phyloP scores from a whole-genome alignment of 2,113 vertebrate species.

The Neolamprologus fasciatus region DNA sequence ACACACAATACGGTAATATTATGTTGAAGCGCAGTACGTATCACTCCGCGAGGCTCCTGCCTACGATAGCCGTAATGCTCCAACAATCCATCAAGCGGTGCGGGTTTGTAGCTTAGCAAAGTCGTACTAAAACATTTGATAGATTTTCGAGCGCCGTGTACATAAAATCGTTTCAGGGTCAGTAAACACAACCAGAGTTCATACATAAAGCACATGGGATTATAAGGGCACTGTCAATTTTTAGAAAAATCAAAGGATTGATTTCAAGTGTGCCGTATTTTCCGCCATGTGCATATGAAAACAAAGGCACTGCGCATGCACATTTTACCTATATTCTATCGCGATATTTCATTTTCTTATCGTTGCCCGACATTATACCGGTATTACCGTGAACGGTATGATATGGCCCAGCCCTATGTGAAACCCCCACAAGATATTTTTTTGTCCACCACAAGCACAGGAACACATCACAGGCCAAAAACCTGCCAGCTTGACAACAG shows the following conservation, averaged over 20 bases:
- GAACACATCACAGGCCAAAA: background rate
- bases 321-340: background rate
- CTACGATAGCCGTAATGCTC: fast-evolving
- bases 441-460: background rate
- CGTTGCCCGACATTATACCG: fast-evolving
- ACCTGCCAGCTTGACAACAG: background rate
- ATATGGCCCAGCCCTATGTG: background rate
- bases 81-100: fast-evolving
- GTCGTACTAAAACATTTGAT: background rate
- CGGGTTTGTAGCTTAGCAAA: fast-evolving
- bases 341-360: background rate
- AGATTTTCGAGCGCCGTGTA: fast-evolving
- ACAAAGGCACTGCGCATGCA: background rate
- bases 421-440: background rate
- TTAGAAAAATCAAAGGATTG: background rate
- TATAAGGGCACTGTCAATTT: background rate
- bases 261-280: fast-evolving
- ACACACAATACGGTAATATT: fast-evolving
- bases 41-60: fast-evolving
- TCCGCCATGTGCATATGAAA: fast-evolving
- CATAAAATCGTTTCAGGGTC: fast-evolving
- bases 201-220: fast-evolving
- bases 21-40: background rate
- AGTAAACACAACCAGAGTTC: background rate
- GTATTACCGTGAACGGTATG: background rate